Percentiles rank a stretch among this genome's conserved stretches.
phyloP scores from a whole-genome alignment of 2,888 invertebrate species.

The Orchesella flavescens region DNA sequence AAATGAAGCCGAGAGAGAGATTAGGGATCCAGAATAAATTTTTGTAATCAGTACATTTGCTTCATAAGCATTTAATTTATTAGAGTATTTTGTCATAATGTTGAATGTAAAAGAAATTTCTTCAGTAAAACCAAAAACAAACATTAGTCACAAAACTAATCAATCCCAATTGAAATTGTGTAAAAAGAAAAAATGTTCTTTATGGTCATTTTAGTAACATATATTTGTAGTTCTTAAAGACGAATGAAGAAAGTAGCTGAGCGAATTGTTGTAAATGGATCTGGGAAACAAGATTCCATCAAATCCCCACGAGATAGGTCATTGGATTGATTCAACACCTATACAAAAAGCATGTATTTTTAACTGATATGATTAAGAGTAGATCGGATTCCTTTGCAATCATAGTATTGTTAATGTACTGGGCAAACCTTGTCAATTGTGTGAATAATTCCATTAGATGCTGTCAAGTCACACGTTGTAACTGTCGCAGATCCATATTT shows the following conservation, averaged over 20 bases:
- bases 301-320: slow-evolving; percentile 44
- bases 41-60: too few species aligned
- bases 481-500: slow-evolving; percentile 74
- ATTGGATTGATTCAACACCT: slow-evolving; percentile 40
- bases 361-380: too few species aligned
- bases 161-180: background rate
- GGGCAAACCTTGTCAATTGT: slow-evolving; percentile 73
- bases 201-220: background rate
- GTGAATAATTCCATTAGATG: slow-evolving; percentile 74
- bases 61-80: too few species aligned
- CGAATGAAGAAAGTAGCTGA: slow-evolving; percentile 50
- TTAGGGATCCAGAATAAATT: too few species aligned
- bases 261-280: slow-evolving; percentile 40
- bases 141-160: background rate
- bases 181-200: background rate
- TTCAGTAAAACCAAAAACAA: background rate
- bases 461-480: slow-evolving; percentile 74
- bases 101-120: background rate
- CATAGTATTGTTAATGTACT: background rate
- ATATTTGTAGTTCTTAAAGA: slow-evolving; percentile 36
- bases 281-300: slow-evolving; percentile 63
- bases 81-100: too few species aligned
- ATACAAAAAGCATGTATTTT: background rate
- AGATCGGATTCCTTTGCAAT: too few species aligned
- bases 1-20: too few species aligned